Evolutionary conservation across 2,113 vertebrate genomes (phyloP).

Genomic region (Climacteris rufus): DNA sequence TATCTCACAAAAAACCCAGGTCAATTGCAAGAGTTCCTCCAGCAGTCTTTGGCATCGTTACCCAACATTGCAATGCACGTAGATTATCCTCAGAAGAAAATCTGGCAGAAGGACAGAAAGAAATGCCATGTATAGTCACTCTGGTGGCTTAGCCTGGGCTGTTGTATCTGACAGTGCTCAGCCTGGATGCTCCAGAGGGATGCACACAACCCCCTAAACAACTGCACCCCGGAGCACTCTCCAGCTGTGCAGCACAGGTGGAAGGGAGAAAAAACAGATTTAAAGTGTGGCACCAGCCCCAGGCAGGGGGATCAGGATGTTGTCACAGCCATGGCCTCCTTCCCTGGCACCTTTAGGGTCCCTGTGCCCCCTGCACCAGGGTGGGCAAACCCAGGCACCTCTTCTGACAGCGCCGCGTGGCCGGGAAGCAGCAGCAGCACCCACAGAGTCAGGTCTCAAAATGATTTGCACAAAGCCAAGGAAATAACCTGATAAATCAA

Average conservation of each 20-base stretch:
- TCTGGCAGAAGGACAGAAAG: constrained; percentile 23
- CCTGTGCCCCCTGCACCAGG: background rate
- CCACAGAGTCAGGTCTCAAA: background rate
- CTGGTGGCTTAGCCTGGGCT: background rate
- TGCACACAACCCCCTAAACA: background rate
- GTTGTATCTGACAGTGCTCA: background rate
- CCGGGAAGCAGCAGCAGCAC: background rate
- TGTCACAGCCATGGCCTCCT: background rate
- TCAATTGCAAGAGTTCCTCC: constrained; percentile 6
- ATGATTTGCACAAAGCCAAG: background rate
- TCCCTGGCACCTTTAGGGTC: background rate
- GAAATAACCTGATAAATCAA: background rate
- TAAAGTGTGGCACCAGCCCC: background rate
- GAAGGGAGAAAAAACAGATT: background rate
- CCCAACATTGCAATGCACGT: background rate
- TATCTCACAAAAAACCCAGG: background rate
- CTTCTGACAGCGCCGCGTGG: fast-evolving
- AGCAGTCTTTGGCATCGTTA: constrained; percentile 1
- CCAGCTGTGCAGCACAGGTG: background rate
- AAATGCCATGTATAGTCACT: background rate
- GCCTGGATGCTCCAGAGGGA: background rate
- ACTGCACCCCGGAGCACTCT: background rate
- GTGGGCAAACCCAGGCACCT: background rate
- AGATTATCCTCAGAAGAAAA: constrained; percentile 8
- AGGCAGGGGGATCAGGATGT: background rate